Conservation (phyloP, 2,113 vertebrate species). For the Hiodon tergisus region DNA sequence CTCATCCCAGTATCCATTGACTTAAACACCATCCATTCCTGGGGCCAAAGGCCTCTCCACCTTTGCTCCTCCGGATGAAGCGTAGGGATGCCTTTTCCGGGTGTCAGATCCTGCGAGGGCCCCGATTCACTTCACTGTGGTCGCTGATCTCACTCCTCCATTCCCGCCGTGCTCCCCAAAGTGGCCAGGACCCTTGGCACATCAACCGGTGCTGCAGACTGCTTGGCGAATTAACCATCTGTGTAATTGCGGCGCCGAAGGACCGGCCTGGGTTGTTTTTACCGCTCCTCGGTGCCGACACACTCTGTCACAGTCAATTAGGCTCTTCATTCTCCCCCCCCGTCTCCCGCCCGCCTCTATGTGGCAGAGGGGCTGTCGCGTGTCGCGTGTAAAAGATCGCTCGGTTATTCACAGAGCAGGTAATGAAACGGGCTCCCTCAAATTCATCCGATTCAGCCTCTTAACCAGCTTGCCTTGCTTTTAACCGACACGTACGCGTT, state of each 20-base stretch:
- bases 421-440: conserved; percentile 32
- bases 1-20: too few relatives aligned
- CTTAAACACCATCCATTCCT: too few relatives aligned
- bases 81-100: too few relatives aligned
- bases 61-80: too few relatives aligned
- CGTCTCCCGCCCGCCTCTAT: conserved; percentile 18
- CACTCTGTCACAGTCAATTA: conserved; percentile 50
- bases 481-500: neutral
- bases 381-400: neutral
- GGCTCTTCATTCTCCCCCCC: conserved; percentile 50
- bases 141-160: neutral
- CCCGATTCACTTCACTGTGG: neutral
- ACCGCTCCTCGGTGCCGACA: conserved; percentile 17
- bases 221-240: conserved; percentile 30
- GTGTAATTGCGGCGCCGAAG: conserved; percentile 34
- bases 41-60: too few relatives aligned
- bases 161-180: neutral
- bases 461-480: conserved; percentile 24
- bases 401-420: conserved; percentile 18
- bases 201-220: conserved; percentile 19
- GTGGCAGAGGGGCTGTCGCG: neutral
- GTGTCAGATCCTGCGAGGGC: too few relatives aligned
- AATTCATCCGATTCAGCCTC: conserved; percentile 39
- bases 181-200: neutral
- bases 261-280: conserved; percentile 12